phyloP scores from a whole-genome alignment of 2,113 vertebrate species.

The Indicator indicator region DNA sequence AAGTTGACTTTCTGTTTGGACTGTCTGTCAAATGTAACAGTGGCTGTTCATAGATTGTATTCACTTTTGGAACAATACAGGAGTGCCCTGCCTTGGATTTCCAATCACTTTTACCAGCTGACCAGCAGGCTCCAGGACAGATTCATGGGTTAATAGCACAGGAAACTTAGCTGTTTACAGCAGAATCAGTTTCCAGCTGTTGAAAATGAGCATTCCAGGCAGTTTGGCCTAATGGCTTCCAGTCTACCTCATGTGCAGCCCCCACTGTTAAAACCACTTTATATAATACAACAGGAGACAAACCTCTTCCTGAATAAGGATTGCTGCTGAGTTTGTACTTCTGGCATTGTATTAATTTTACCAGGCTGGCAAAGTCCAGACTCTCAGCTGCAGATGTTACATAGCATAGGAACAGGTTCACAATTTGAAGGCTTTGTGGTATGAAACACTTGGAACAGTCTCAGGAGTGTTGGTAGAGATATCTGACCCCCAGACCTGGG shows the following conservation, averaged over 20 bases:
- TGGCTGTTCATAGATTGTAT: rapidly evolving
- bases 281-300: constrained; percentile 10
- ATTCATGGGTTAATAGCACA: background rate
- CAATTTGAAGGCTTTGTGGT: background rate
- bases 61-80: background rate
- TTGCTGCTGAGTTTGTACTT: background rate
- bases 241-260: constrained; percentile 1
- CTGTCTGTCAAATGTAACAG: background rate
- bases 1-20: background rate
- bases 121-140: background rate
- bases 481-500: rapidly evolving
- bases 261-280: constrained; percentile 53
- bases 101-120: rapidly evolving
- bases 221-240: background rate
- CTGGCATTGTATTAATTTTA: constrained; percentile 1
- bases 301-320: constrained; percentile 17
- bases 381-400: background rate
- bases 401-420: background rate
- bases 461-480: background rate
- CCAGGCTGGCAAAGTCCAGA: constrained; percentile 7
- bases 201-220: constrained; percentile 35
- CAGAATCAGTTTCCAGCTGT: background rate
- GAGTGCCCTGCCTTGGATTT: background rate
- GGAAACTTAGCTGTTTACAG: background rate
- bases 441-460: background rate